These are phyloP conservation scores for Sylvicola cinctus DNA, from an alignment of 2,888 invertebrate species.

Conservation along the genomic window DNA sequence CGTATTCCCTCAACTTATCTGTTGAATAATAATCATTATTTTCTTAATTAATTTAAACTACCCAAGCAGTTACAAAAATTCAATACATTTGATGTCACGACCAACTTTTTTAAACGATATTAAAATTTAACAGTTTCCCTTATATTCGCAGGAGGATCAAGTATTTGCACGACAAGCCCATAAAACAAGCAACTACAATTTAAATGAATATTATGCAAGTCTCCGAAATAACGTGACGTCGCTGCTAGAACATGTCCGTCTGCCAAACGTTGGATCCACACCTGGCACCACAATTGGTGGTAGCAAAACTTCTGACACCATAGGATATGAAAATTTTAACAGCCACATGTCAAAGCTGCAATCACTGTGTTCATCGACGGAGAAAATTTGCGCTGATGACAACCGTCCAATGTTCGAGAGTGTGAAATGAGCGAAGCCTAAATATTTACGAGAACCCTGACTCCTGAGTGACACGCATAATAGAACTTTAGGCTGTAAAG, in stretches of 20 bases:
- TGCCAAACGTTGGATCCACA: conserved; percentile 36
- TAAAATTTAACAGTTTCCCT: too few species aligned
- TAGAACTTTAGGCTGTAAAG: too few species aligned
- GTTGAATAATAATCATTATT: too few species aligned
- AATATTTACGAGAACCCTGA: too few species aligned
- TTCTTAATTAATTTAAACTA: too few species aligned
- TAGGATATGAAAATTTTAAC: conserved; percentile 78
- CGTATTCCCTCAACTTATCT: too few species aligned
- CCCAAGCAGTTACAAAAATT: too few species aligned
- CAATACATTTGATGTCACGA: too few species aligned
- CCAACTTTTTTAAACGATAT: too few species aligned
- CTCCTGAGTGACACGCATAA: too few species aligned
- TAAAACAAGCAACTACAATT: conserved; percentile 44
- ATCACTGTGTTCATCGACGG: conserved; percentile 69
- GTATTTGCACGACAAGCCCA: background rate
- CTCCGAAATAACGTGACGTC: conserved; percentile 83
- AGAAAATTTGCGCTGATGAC: conserved; percentile 60
- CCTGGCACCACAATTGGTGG: background rate
- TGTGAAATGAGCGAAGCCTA: conserved; percentile 50
- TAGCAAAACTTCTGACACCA: conserved; percentile 36
- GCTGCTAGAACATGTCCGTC: conserved; percentile 69
- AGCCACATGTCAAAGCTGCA: conserved; percentile 82
- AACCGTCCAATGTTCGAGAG: conserved; percentile 76
- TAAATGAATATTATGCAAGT: conserved; percentile 85
- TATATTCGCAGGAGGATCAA: too few species aligned